phyloP scores from a whole-genome alignment of 2,113 vertebrate species.

The Grallaria varia region DNA sequence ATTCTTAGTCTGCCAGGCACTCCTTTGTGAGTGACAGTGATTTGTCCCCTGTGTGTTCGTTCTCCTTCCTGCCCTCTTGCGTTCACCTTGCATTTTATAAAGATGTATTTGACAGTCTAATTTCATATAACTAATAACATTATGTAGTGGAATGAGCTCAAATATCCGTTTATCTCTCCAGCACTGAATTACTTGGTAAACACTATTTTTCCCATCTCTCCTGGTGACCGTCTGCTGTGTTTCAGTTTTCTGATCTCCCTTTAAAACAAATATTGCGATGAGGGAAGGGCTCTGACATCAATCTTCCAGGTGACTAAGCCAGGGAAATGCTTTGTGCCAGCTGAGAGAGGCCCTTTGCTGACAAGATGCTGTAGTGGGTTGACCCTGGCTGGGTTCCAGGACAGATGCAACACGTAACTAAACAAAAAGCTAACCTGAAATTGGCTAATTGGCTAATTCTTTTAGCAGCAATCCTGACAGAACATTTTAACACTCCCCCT shows the following conservation, averaged over 20 bases:
- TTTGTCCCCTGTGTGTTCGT: slow-evolving; percentile 68
- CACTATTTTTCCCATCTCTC: neutral
- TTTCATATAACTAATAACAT: slow-evolving; percentile 71
- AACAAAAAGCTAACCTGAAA: neutral
- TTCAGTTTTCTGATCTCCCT: neutral
- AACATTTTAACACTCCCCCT: neutral
- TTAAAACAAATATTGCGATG: slow-evolving; percentile 10
- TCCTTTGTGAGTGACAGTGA: slow-evolving; percentile 76
- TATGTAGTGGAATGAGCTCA: slow-evolving; percentile 57
- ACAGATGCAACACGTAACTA: neutral
- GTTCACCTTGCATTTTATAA: slow-evolving; percentile 61
- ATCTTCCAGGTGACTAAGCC: neutral
- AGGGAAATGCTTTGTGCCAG: neutral
- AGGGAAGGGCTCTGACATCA: neutral
- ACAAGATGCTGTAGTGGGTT: too few relatives aligned
- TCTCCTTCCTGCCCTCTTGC: slow-evolving; percentile 57
- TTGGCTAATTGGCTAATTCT: neutral
- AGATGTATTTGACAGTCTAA: slow-evolving; percentile 70
- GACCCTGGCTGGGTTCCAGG: too few relatives aligned
- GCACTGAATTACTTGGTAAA: slow-evolving; percentile 37
- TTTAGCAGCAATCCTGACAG: neutral
- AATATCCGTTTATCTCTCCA: slow-evolving; percentile 43
- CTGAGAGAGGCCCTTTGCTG: neutral
- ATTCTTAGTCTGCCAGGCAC: slow-evolving; percentile 75
- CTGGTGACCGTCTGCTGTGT: neutral